Evolutionary conservation across 1,140 invertebrate species (phyloP).

Genomic region (Penaeus japonicus): DNA sequence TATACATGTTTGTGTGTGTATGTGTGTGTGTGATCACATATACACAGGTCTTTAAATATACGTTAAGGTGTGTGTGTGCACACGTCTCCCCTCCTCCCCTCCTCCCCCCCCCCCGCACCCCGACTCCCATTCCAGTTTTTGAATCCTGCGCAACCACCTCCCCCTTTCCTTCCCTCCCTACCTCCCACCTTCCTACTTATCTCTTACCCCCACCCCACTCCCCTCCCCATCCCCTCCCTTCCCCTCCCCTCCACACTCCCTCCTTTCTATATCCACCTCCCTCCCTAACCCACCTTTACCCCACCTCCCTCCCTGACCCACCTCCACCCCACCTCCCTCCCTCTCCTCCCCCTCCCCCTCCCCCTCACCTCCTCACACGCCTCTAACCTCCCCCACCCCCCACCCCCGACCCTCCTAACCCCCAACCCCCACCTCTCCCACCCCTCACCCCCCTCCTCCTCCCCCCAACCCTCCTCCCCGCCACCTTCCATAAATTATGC

Average conservation of each 20-base stretch:
- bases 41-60: no score
- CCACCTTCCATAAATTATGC: slow-evolving; percentile 41
- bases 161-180: not conserved
- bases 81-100: not conserved
- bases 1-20: no score
- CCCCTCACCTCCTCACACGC: not conserved
- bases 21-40: no score
- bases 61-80: not conserved
- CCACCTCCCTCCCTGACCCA: not conserved
- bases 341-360: no score
- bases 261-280: not conserved
- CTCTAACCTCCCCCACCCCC: not conserved
- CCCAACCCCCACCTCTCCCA: not conserved
- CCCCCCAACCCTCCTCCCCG: not conserved
- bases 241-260: not conserved
- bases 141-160: not conserved
- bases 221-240: not conserved
- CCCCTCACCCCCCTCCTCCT: not conserved
- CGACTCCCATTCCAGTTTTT: not conserved
- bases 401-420: not conserved
- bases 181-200: not conserved
- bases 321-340: not conserved
- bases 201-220: not conserved
- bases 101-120: not conserved
- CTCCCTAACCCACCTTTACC: not conserved